Percentiles rank a stretch among this genome's conserved stretches.
Conservation (phyloP, 2,797 vertebrate genomes). For the Enteromius anoplus region DNA sequence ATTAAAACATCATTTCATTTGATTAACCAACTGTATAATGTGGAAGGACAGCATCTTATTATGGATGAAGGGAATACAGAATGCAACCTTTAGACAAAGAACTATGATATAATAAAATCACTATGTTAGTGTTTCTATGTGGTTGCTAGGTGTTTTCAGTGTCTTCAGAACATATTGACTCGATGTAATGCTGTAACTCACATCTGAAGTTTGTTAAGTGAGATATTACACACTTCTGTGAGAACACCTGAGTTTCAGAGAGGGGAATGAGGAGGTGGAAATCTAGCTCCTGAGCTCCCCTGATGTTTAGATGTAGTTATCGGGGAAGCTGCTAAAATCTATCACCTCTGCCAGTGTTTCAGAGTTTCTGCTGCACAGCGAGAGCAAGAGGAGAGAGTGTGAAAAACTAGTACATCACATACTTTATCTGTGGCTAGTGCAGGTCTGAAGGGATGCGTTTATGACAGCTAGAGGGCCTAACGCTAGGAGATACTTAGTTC, state of each 20-base stretch:
- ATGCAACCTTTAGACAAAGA: not conserved
- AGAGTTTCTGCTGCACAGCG: not conserved
- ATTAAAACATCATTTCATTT: not conserved
- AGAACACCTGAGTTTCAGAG: slow-evolving; percentile 1
- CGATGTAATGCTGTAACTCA: not conserved
- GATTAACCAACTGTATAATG: slow-evolving; percentile 7
- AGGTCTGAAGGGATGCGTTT: not conserved
- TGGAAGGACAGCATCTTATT: not conserved
- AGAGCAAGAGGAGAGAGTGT: not conserved
- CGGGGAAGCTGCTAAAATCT: not conserved
- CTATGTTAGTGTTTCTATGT: not conserved
- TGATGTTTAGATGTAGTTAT: slow-evolving; percentile 15
- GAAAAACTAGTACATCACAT: not conserved
- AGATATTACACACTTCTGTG: not conserved
- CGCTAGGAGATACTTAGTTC: not conserved
- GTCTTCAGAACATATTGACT: not conserved
- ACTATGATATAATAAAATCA: not conserved
- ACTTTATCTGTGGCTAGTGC: not conserved
- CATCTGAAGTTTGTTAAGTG: not conserved
- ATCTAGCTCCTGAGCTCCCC: not conserved
- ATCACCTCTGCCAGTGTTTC: not conserved
- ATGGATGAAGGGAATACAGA: not conserved
- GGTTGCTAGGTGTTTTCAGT: too few species aligned
- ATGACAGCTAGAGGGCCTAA: not conserved
- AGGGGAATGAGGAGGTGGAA: not conserved